These are phyloP conservation scores for Phania funesta DNA, from an alignment of 2,888 invertebrate species.

Conservation along the genomic window DNA sequence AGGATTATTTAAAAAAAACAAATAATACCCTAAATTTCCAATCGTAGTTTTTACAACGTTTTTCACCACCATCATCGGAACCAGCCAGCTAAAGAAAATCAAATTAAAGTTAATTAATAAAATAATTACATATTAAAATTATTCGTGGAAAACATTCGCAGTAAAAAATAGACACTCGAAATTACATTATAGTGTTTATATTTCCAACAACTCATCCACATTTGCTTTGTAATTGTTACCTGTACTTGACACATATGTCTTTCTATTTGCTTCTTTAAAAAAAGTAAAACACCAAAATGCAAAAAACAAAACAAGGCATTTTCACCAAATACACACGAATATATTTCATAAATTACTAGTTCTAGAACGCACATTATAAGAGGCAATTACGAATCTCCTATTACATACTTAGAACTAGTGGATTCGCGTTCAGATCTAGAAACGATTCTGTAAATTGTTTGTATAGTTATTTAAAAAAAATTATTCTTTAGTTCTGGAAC, in stretches of 20 bases:
- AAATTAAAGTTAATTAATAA: conserved; percentile 57
- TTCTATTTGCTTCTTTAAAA: conserved; percentile 16
- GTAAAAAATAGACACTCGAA: conserved; percentile 18
- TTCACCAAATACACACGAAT: conserved; percentile 34
- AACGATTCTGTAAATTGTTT: too few species aligned
- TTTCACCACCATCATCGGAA: conserved; percentile 78
- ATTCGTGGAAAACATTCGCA: conserved; percentile 20
- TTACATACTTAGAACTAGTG: too few species aligned
- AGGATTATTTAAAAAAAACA: conserved; percentile 38
- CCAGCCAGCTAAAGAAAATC: conserved; percentile 76
- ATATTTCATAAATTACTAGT: not conserved
- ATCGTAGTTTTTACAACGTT: conserved; percentile 81
- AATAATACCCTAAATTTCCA: conserved; percentile 83
- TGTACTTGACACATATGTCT: conserved; percentile 17
- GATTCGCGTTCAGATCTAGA: too few species aligned
- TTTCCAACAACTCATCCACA: conserved; percentile 50
- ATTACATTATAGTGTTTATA: conserved; percentile 1
- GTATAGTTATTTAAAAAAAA: too few species aligned
- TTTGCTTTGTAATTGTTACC: conserved; percentile 52
- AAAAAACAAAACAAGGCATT: conserved; percentile 50
- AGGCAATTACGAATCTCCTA: too few species aligned
- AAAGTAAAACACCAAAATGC: conserved; percentile 58
- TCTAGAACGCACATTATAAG: not conserved
- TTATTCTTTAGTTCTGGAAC: too few species aligned
- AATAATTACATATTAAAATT: conserved; percentile 15